phyloP scores from a whole-genome alignment of 2,888 invertebrate species.

The Polyommatus icarus region DNA sequence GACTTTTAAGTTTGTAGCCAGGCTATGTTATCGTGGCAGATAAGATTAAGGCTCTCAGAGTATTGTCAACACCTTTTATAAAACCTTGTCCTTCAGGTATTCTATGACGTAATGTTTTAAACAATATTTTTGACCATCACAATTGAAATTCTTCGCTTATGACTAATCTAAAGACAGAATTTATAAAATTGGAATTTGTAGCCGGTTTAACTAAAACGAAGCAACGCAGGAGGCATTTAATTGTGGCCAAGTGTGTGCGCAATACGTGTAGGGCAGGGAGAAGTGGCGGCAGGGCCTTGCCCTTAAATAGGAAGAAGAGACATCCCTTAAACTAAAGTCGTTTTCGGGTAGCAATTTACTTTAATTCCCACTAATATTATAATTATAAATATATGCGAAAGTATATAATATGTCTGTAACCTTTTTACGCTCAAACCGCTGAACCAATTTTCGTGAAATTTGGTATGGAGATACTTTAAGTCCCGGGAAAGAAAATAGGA shows the following conservation, averaged over 20 bases:
- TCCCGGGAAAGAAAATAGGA: no score
- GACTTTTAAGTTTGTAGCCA: conserved; percentile 26
- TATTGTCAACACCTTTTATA: conserved; percentile 28
- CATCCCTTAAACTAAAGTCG: no score
- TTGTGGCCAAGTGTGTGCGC: background rate
- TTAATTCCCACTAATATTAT: no score
- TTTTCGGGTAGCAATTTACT: no score
- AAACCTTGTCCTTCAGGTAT: conserved; percentile 6
- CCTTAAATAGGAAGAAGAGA: no score
- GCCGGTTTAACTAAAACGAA: background rate
- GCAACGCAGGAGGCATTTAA: background rate
- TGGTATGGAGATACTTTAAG: no score
- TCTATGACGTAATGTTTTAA: background rate
- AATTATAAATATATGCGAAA: no score
- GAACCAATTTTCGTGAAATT: no score
- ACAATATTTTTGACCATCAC: background rate
- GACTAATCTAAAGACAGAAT: background rate
- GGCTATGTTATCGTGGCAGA: conserved; percentile 14
- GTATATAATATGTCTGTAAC: no score
- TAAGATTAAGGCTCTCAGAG: conserved; percentile 15
- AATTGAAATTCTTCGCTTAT: background rate
- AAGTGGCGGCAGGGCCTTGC: no score
- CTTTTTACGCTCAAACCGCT: no score
- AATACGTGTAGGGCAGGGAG: no score
- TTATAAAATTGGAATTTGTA: background rate